Evolutionary conservation across 1,140 invertebrate genomes (phyloP), one percentile per base, ranked within the genome.

Genomic region (Drosophila baimaii): DNA sequence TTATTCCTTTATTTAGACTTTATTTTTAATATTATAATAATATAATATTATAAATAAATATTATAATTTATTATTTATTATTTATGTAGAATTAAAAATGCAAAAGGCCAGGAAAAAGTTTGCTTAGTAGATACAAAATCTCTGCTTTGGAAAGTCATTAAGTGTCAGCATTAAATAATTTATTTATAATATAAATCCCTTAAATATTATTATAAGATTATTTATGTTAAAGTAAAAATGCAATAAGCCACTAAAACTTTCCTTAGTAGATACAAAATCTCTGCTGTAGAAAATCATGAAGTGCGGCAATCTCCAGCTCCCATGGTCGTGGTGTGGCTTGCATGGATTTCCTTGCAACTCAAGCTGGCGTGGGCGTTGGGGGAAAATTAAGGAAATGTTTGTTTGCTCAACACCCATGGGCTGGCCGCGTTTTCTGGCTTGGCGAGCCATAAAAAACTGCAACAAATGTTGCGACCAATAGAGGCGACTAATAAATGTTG

Each of bases 381-480:
- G 46, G 27, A 78, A 77, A 80, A 77, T 80, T 79, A 85, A 85
- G 81, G 77, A 84, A 84, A 75, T 84, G 71, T 84, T 49, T 27
- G n/a, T n/a, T 78, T 85, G 81, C 59, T 47, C 79, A 81, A 61
- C 57, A 52, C 54, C 54, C 41, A 73, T 46, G 44, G 31, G 44
- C 39, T 57, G 31, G 51, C 35, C 44, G 27, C 27, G 31, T 59
- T 54, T 54, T n/a, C 31, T 37, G 29, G 51, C 41, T 13, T 13
- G 25, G 29, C 52, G 55, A 47, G 72, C 68, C 68, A 84, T 83
- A 89, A 89, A 88, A 89, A 83, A 61, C 65, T 58, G 76, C 84
- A 89, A 88, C 77, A 89, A 89, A 89, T 88, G 84, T 88, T 88
- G 84, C 84, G 59, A 76, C 70, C 73, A 76, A 75, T 63, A 66